Evolutionary conservation across 2,797 vertebrate genomes (phyloP).

Genomic region (Paguma larvata): DNA sequence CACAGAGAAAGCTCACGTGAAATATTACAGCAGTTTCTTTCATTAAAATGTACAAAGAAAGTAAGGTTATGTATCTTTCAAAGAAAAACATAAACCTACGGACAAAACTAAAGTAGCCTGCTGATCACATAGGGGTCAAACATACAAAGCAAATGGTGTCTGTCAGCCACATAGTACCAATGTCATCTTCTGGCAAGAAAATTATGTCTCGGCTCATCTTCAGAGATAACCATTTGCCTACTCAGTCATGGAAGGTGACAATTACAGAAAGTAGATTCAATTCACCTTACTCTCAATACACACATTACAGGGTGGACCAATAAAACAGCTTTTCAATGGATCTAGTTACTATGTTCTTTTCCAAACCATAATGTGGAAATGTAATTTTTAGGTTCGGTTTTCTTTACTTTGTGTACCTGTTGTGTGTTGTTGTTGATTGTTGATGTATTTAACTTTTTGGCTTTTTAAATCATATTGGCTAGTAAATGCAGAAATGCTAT

Average conservation of each 20-base stretch:
- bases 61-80: conserved; percentile 58
- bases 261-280: conserved; percentile 32
- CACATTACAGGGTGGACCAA: not conserved
- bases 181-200: conserved; percentile 39
- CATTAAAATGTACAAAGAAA: conserved; percentile 63
- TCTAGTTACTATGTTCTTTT: not conserved
- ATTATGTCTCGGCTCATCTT: conserved; percentile 37
- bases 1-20: conserved; percentile 57
- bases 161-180: not conserved
- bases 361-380: not conserved
- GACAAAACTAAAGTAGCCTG: not conserved
- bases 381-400: not conserved
- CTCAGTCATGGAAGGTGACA: not conserved
- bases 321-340: not conserved
- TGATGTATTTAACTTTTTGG: not conserved
- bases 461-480: not conserved
- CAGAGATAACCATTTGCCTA: conserved; percentile 54
- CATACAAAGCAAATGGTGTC: not conserved
- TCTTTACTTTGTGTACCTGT: not conserved
- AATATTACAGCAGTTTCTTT: conserved; percentile 16
- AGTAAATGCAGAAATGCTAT: not conserved
- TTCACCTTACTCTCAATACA: not conserved
- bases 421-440: not conserved
- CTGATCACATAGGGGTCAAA: conserved; percentile 29
- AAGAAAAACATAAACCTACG: conserved; percentile 32